Percentiles rank a stretch among this genome's conserved stretches.
These are phyloP conservation scores for Sitodiplosis mosellana DNA, from an alignment of 1,140 invertebrate species.

Conservation along the genomic window DNA sequence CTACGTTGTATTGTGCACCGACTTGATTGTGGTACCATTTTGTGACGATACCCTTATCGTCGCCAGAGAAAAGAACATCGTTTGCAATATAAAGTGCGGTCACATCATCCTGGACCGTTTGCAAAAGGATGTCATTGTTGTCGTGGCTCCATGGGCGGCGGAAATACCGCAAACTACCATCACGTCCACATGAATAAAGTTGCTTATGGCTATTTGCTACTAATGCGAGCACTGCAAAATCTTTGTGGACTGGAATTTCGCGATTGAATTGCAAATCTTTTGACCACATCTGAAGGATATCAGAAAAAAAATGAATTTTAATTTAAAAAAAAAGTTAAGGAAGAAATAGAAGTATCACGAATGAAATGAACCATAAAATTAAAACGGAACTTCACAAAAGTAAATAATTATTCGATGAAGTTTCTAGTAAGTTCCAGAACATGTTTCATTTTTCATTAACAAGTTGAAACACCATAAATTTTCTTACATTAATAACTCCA, in stretches of 20 bases:
- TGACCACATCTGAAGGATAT: slow-evolving; percentile 10
- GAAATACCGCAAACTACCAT: slow-evolving; percentile 19
- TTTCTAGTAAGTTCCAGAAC: no score
- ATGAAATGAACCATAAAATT: no score
- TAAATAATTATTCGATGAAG: no score
- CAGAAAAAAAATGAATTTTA: no score
- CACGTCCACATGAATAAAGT: slow-evolving; percentile 21
- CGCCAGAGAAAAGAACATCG: slow-evolving; percentile 17
- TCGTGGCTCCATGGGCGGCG: slow-evolving; percentile 13
- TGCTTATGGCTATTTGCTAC: slow-evolving; percentile 17
- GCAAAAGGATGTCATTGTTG: slow-evolving; percentile 11
- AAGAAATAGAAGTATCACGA: no score
- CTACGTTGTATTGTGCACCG: slow-evolving; percentile 21
- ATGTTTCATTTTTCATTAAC: background rate
- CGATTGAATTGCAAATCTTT: slow-evolving; percentile 11
- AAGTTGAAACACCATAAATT: background rate
- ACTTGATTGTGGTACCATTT: slow-evolving; percentile 22
- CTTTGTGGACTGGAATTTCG: slow-evolving; percentile 14
- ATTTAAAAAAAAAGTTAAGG: no score
- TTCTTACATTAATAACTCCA: slow-evolving; percentile 22
- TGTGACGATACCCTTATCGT: slow-evolving; percentile 22
- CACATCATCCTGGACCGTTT: slow-evolving; percentile 16
- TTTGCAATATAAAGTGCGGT: slow-evolving; percentile 19
- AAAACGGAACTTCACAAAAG: no score
- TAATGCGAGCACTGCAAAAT: slow-evolving; percentile 21